Base-by-base conservation (phyloP, 2,113 vertebrate genomes). In the Podarcis cretensis region DNA sequence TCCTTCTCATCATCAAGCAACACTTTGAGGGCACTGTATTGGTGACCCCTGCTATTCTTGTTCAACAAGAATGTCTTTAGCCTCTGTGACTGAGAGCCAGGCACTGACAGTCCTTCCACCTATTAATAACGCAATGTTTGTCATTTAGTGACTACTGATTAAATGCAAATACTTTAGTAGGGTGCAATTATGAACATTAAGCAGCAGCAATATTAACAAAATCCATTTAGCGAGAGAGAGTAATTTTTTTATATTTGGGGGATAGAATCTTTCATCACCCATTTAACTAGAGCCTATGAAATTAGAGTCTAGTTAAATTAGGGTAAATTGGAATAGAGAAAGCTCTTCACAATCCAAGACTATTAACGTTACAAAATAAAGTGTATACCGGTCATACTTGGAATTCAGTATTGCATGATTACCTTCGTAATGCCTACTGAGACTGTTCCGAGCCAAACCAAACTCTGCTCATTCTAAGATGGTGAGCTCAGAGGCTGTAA, bases 181-280 rank as follows among this genome's bases (percentile, higher is more conserved):
- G 57, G 73, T 92, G 90, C 84, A 93, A 90, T 94, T 92, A 91
- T 30, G 84, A 91, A 5, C 76, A 87, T 90, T 87, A 63, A 84
- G 68, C 88, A 81, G 87, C 2, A 79, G 21, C 63, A 83, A 85
- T 90, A 35, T 71, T 66, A 81, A 69, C 68, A 78, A 92, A 95
- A 94, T 75, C 76, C 81, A 92, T 84, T 93, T 77, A 90, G 80
- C 81, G 35, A 23, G 40, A 91, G 30, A 57, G 43, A 81, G 59
- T 85, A 86, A 23, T 35, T 57, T 83, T 35, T 83, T 63, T 30
- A n/a, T 27, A 85, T 83, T 76, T 69, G 65, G 74, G 87, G 85
- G 27, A 37, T 1, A 37, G 21, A 66, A 69, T 87, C 88, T 87
- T 81, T 32, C 63, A 88, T 91, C 90, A 91, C 83, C 54, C 87